Evolutionary conservation across 2,113 vertebrate genomes (phyloP), one percentile per base, ranked within the genome.

Genomic region (Marmota monax): DNA sequence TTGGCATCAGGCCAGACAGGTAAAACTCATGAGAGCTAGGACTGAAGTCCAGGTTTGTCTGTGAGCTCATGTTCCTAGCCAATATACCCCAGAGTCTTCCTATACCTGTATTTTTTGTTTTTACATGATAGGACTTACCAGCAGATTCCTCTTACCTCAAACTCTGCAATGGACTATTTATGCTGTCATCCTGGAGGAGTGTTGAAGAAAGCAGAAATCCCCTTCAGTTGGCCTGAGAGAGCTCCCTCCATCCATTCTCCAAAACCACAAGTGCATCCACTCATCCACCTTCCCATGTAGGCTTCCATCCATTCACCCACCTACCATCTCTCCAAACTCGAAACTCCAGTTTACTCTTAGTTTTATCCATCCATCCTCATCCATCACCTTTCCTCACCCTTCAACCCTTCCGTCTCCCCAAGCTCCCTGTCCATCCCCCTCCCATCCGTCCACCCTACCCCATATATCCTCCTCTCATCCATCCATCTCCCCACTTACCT

Each of bases 101-200:
- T 79, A 51, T 29, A 39, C 29, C 48, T 95, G 56, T 85, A 51
- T 51, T 12, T 51, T 2, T 48, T 51, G 2, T 18, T 92, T 92
- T 96, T 79, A 76, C 13, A 25, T 83, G 51, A 76, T 74, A 72
- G 32, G 34, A 87, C 53, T 56, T 53, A 53, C 86, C 23, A 74
- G 48, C 27, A 93, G 37, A n/a, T 51, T 95, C 32, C 61, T 85
- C 97, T 97, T 97, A 98, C 97, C 96, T 96, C 76, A 98, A 72
- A 87, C 74, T 97, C 80, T 97, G 76, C 79, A 98, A 76, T 92
- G 96, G 97, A 77, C 51, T 80, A 4, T 73, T 87, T 73, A 96
- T 93, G 72, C 97, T 97, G 84, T 93, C 53, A 61, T 98, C 96
- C 97, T 98, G 87, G 84, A 83, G 45, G 63, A 70, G 34, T 61